Base-by-base conservation (phyloP, 2,888 invertebrate species). In the Andrena dorsata region DNA sequence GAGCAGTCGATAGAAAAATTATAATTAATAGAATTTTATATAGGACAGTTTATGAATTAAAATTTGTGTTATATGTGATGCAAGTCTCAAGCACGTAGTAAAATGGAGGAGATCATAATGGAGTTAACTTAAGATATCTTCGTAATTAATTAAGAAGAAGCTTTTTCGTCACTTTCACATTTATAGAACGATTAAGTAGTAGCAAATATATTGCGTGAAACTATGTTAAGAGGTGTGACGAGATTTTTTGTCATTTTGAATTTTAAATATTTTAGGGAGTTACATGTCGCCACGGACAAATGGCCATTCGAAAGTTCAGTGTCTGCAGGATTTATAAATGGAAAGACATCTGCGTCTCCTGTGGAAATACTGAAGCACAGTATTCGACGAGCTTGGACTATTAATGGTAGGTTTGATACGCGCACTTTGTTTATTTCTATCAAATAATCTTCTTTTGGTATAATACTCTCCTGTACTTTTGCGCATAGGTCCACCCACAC, bases 381-480 rank as follows among this genome's bases (percentile, higher is more conserved):
- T 90, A 96, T 97, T 87, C 95, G 95, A 66, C 95, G 96, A 76
- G 96, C 96, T 81, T 96, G 96, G 96, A 96, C 96, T 76, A 96
- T 96, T 91, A 96, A 96, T 87, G 96, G 96, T 96, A 92, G 3
- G 80, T 41, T 71, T 23, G 6, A 41, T 41, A 41, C 41, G 16
- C 16, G 41, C 5, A 13, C 16, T 41, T 41, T 41, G 5, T 41
- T 41, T 41, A 41, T 4, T 16, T 41, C 41, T 5, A 16, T 41
- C 1, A 16, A 41, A 16, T 5, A 4, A 16, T 41, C 41, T 41
- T 41, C 41, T 41, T 41, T 16, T 16, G 5, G 16, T 41, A 4
- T 41, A 41, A 41, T 41, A 5, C 1, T 16, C 41, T 16, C 0
- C 16, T 41, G 41, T 41, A 41, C 4, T 75, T 82, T 61, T 71